Evolutionary conservation across 2,113 vertebrate species (phyloP), one percentile per base, ranked within the genome.

Genomic region (Trichechus manatus): DNA sequence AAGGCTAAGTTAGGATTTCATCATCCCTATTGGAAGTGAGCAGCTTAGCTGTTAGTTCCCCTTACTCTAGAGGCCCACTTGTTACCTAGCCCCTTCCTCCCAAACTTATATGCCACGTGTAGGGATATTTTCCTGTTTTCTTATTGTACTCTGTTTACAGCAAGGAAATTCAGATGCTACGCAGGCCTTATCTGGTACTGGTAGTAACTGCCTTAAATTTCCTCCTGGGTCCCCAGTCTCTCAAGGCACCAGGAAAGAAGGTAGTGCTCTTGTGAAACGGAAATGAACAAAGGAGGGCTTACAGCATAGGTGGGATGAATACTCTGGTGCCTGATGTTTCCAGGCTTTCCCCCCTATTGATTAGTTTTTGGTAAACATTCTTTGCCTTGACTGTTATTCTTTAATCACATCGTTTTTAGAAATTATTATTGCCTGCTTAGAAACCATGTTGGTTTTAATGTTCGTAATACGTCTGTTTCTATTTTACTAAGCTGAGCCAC

Each of bases 381-480:
- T 88, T 59, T 61, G 88, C 85, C 87, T 97, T 66, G 20, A 72
- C 4, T 31, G 8, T 89, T 95, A 31, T 25, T 98, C 92, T 90
- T 94, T 82, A 96, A 89, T 95, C 92, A 64, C 22, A 3, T 89
- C 42, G 0, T 63, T 87, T 95, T 53, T 3, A 70, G 56, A 89
- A 63, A 50, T 11, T 25, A 23, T 79, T 70, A 8, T 82, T 78
- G 59, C 82, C 78, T 84, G 25, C 88, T 94, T 63, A 89, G 77
- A 94, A 78, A 70, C 64, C 25, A 5, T 74, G 36, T 63, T 53
- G 77, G 36, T 81, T 90, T 88, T 81, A 47, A 64, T 87, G 84
- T 92, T 94, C 1, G 0, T 27, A 66, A 2, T n/a, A 6, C 0
- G 29, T 47, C 84, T 84, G 70, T 78, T 89, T 90, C 88, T 93